These are phyloP conservation scores for Sebastes fasciatus DNA, from an alignment of 2,113 vertebrate genomes.

Conservation along the genomic window DNA sequence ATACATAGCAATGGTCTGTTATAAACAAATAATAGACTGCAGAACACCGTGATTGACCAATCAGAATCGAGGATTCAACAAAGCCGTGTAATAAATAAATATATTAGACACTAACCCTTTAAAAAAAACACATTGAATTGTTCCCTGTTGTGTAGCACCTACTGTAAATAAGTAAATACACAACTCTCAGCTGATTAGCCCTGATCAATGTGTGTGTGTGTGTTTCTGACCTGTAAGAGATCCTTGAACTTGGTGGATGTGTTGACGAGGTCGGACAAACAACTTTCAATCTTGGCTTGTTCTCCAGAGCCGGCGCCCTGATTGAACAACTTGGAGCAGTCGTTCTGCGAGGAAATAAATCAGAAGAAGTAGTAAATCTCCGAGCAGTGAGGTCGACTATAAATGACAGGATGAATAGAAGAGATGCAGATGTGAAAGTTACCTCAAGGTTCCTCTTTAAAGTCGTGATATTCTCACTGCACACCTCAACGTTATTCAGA, in stretches of 20 bases:
- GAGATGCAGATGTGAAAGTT: not conserved
- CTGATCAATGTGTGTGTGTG: not conserved
- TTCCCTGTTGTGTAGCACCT: not conserved
- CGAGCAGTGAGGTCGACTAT: not conserved
- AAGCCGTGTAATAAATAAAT: not conserved
- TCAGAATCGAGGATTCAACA: no score
- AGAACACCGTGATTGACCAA: no score
- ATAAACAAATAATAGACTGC: no score
- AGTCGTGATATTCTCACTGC: constrained; percentile 97
- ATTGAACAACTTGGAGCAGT: constrained; percentile 93
- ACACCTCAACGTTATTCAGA: constrained; percentile 96
- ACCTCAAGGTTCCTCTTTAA: constrained; percentile 98
- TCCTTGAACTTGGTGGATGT: constrained; percentile 96
- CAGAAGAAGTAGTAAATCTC: not conserved
- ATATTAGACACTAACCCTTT: not conserved
- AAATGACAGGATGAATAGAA: not conserved
- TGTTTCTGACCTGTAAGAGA: constrained; percentile 90
- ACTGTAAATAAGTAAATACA: not conserved
- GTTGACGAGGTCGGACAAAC: constrained; percentile 92
- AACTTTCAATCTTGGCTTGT: constrained; percentile 97
- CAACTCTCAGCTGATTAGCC: not conserved
- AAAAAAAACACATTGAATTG: not conserved
- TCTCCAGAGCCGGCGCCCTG: constrained; percentile 90
- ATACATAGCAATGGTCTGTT: no score
- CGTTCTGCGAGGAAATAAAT: constrained; percentile 83